A percentile compares a stretch with the other conserved stretches of the same genome.
Conservation (phyloP, 1,140 invertebrate genomes). For the Pogonognathellus flavescens region DNA sequence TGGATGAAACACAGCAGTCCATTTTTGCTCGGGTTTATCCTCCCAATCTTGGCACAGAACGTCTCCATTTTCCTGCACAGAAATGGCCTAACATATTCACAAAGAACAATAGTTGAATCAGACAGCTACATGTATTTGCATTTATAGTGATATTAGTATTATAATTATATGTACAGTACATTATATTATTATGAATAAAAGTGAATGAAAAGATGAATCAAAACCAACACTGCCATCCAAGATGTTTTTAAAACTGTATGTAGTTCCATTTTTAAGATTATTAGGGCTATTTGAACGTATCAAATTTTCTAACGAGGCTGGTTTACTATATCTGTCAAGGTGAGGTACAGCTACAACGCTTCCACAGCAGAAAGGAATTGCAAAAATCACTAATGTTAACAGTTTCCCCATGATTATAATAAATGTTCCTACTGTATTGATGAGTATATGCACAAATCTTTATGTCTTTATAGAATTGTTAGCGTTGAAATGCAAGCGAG, state of each 20-base stretch:
- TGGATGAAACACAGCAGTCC: conserved; percentile 48
- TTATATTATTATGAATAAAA: neutral
- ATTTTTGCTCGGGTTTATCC: conserved; percentile 26
- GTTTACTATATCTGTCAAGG: neutral
- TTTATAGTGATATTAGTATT: no score
- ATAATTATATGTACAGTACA: no score
- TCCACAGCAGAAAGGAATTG: neutral
- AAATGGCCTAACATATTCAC: conserved; percentile 10
- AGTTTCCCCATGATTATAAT: neutral
- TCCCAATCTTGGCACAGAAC: neutral
- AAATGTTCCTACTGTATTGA: neutral
- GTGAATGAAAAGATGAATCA: neutral
- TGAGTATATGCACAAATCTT: neutral
- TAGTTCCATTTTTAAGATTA: conserved; percentile 14
- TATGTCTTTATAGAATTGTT: neutral
- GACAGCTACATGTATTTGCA: neutral
- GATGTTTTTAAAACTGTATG: neutral
- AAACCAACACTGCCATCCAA: conserved; percentile 20
- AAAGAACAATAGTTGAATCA: neutral
- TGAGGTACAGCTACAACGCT: neutral
- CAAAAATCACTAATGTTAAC: neutral
- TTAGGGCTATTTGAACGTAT: neutral
- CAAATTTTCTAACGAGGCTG: neutral
- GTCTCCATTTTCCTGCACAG: conserved; percentile 25
- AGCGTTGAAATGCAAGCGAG: neutral